Conservation (phyloP, 2,888 invertebrate genomes). For the Neocrepidodera transversa region DNA sequence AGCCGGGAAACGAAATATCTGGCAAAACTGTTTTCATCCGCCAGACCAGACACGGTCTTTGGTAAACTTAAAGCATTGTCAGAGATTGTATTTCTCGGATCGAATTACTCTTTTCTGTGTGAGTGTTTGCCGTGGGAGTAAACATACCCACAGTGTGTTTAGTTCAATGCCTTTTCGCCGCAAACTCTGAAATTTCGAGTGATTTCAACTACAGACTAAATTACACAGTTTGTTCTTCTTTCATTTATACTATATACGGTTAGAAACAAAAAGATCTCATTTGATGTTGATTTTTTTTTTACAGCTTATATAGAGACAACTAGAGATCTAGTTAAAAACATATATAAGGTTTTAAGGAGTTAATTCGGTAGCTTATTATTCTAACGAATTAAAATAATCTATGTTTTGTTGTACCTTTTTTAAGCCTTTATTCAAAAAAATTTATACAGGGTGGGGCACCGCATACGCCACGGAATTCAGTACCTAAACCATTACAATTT, state of each 20-base stretch:
- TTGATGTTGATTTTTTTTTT: background rate
- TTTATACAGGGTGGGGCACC: no score
- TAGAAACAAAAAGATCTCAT: background rate
- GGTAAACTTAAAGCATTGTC: constrained; percentile 33
- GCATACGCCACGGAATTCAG: no score
- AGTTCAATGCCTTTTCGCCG: constrained; percentile 41
- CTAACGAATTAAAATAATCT: no score
- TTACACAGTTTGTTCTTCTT: background rate
- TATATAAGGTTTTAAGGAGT: no score
- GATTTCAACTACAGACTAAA: background rate
- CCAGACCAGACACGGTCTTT: constrained; percentile 16
- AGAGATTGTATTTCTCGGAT: constrained; percentile 40
- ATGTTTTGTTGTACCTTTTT: no score
- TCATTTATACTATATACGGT: background rate
- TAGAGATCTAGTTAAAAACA: no score
- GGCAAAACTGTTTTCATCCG: constrained; percentile 22
- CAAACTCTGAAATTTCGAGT: constrained; percentile 27
- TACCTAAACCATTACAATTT: no score
- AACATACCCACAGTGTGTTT: constrained; percentile 41
- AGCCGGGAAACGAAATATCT: constrained; percentile 14
- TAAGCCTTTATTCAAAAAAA: no score
- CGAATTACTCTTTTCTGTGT: constrained; percentile 40
- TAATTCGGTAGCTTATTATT: no score
- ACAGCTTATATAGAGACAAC: no score
- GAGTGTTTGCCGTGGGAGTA: constrained; percentile 38